phyloP scores from a whole-genome alignment of 2,113 vertebrate genomes.

The Aptenodytes patagonicus region DNA sequence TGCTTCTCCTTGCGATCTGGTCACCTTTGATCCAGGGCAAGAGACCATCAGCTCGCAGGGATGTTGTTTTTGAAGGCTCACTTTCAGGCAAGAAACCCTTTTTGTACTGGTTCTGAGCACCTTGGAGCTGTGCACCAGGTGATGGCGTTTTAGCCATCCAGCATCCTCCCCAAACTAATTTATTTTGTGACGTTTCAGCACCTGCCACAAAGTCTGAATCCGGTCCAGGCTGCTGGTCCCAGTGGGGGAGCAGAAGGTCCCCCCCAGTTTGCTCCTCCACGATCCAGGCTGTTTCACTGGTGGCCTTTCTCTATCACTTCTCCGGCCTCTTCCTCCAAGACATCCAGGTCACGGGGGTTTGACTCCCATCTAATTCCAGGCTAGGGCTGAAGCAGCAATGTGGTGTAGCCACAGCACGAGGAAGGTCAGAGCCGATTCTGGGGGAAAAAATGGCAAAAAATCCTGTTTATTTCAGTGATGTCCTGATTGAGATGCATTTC shows the following conservation, averaged over 20 bases:
- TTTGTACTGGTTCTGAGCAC: not conserved
- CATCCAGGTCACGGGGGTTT: not conserved
- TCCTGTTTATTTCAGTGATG: not conserved
- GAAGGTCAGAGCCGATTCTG: not conserved
- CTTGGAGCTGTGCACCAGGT: fast-evolving
- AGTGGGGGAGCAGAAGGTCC: not conserved
- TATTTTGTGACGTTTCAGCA: not conserved
- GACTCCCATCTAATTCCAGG: not conserved
- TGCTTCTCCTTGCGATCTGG: not conserved
- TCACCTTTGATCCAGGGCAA: not conserved
- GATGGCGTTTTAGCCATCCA: fast-evolving
- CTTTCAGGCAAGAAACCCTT: not conserved
- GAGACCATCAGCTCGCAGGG: not conserved
- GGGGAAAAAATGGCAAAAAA: not conserved
- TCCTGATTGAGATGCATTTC: not conserved
- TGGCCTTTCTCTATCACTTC: not conserved
- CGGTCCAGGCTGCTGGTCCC: not conserved
- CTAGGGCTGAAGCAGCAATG: not conserved
- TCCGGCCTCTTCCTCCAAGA: not conserved
- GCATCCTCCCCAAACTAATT: not conserved
- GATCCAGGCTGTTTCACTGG: not conserved
- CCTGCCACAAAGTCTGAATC: not conserved
- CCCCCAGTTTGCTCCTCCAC: not conserved
- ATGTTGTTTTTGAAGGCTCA: not conserved
- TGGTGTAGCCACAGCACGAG: not conserved